These are phyloP conservation scores for Elegia similella DNA, from an alignment of 2,888 invertebrate species.

Conservation along the genomic window DNA sequence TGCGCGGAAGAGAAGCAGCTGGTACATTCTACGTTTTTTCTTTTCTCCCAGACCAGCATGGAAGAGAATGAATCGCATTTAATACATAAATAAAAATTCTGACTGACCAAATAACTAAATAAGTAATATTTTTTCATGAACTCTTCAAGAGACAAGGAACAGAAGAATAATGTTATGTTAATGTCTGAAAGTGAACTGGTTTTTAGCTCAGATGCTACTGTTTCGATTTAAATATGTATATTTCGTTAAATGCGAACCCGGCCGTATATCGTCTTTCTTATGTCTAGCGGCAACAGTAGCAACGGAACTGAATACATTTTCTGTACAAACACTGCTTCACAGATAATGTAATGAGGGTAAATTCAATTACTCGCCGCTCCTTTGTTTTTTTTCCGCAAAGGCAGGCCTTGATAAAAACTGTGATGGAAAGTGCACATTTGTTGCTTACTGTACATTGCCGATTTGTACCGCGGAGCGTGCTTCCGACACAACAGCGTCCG, in stretches of 20 bases:
- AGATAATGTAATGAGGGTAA: slow-evolving; percentile 72
- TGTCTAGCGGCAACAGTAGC: not conserved
- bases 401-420: slow-evolving; percentile 58
- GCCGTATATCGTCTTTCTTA: slow-evolving; percentile 6
- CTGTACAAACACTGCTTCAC: slow-evolving; percentile 50
- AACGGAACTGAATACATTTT: slow-evolving; percentile 40
- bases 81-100: no score
- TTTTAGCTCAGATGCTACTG: not conserved
- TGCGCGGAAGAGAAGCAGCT: no score
- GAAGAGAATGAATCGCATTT: no score
- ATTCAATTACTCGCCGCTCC: slow-evolving; percentile 71
- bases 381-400: slow-evolving; percentile 55
- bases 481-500: slow-evolving; percentile 77
- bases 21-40: no score
- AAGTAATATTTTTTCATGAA: not conserved
- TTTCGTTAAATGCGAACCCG: slow-evolving; percentile 9
- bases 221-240: slow-evolving; percentile 13
- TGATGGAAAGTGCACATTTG: slow-evolving; percentile 73
- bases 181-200: slow-evolving; percentile 1
- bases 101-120: no score
- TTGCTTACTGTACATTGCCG: slow-evolving; percentile 68
- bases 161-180: not conserved
- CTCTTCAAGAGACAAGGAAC: not conserved
- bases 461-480: slow-evolving; percentile 67
- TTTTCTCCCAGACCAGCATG: no score